phyloP scores from a whole-genome alignment of 2,113 vertebrate genomes.

The Oophaga pumilio region DNA sequence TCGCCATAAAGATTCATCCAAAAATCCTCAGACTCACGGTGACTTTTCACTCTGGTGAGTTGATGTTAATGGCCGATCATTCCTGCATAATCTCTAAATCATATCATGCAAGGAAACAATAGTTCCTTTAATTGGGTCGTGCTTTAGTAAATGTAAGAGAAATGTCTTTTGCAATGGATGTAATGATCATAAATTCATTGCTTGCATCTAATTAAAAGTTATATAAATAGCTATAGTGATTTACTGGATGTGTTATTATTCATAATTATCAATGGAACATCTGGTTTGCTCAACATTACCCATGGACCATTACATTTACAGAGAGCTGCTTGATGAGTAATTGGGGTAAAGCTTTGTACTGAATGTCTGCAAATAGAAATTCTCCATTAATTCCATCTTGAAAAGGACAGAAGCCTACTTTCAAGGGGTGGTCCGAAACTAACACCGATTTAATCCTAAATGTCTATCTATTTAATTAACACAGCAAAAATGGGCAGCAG shows the following conservation, averaged over 20 bases:
- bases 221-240: background rate
- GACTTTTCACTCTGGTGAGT: background rate
- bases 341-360: background rate
- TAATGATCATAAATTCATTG: background rate
- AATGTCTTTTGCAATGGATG: background rate
- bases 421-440: no score
- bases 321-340: background rate
- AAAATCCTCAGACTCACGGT: no score
- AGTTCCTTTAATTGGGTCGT: no score
- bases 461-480: no score
- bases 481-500: no score
- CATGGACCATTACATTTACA: background rate
- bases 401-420: background rate
- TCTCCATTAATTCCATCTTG: background rate
- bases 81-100: background rate
- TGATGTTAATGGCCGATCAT: background rate
- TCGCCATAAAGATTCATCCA: no score
- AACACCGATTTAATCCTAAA: no score
- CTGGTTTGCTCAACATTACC: background rate
- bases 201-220: background rate
- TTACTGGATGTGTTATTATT: constrained; percentile 1
- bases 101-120: background rate
- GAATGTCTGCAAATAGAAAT: background rate
- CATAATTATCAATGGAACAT: background rate
- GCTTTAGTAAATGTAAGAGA: background rate